Percentiles rank a stretch among this genome's conserved stretches.
These are phyloP conservation scores for Pyralis farinalis DNA, from an alignment of 2,888 invertebrate genomes.

Conservation along the genomic window DNA sequence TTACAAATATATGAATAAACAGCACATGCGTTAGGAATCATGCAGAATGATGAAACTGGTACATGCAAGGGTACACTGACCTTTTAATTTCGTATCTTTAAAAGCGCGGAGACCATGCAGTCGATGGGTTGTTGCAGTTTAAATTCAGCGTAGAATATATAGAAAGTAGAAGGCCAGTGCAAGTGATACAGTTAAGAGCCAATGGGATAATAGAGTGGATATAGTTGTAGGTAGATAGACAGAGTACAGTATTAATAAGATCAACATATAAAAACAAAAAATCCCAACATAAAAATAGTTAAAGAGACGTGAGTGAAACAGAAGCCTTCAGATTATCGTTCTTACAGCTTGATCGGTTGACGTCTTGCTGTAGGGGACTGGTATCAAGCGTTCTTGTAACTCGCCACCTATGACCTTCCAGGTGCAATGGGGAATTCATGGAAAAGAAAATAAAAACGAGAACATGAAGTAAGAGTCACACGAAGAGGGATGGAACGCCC, in stretches of 20 bases:
- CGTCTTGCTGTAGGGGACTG: constrained; percentile 99
- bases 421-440: constrained; percentile 92
- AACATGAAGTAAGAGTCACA: constrained; percentile 72
- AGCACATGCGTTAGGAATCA: constrained; percentile 57
- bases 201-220: constrained; percentile 42
- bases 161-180: constrained; percentile 55
- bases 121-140: too few species aligned
- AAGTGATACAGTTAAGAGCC: constrained; percentile 44
- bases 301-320: constrained; percentile 64
- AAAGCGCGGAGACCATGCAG: background rate
- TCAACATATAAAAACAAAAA: constrained; percentile 56
- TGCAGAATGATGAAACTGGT: constrained; percentile 41
- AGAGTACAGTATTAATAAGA: constrained; percentile 65
- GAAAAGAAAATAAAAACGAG: constrained; percentile 84
- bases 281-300: constrained; percentile 50
- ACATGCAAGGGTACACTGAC: constrained; percentile 55
- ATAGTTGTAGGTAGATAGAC: constrained; percentile 64
- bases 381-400: constrained; percentile 99
- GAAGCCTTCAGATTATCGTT: constrained; percentile 45
- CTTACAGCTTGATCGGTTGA: constrained; percentile 99
- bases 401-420: constrained; percentile 99
- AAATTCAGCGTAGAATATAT: background rate
- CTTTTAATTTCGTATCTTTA: constrained; percentile 31
- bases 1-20: constrained; percentile 26
- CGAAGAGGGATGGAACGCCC: constrained; percentile 41